Conservation (phyloP, 2,797 vertebrate species). For the Ptychadena robeensis region DNA sequence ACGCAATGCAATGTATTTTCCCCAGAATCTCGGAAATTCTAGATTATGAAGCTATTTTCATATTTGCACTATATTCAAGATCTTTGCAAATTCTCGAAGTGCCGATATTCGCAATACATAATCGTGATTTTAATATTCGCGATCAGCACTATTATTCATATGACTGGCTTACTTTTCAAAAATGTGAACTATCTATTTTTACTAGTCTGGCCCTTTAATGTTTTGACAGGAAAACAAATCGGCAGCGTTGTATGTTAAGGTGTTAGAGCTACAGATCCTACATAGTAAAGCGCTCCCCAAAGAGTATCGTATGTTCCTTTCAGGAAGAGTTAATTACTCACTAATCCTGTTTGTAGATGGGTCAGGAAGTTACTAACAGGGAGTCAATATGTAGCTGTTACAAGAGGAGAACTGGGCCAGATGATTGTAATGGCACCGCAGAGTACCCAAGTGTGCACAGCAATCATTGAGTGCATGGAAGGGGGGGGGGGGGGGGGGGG, state of each 20-base stretch:
- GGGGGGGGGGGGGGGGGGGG: neutral
- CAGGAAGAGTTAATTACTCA: constrained; percentile 50
- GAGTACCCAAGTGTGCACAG: neutral
- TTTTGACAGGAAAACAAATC: neutral
- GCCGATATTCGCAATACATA: no score
- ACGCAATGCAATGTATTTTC: no score
- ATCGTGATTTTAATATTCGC: no score
- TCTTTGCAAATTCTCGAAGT: no score
- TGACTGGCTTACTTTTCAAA: neutral
- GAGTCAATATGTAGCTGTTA: constrained; percentile 40
- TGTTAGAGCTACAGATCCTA: constrained; percentile 15
- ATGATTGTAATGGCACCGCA: constrained; percentile 6
- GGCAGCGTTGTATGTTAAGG: neutral
- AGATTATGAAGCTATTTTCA: no score
- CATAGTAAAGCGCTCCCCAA: neutral
- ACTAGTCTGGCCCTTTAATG: neutral
- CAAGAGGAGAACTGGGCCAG: neutral
- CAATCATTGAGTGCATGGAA: neutral
- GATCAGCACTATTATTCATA: neutral
- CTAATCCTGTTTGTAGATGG: constrained; percentile 34
- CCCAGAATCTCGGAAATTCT: no score
- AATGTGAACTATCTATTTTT: neutral
- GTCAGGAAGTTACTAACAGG: constrained; percentile 11
- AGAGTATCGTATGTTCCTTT: constrained; percentile 40
- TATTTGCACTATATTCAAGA: no score